Base-by-base conservation (phyloP, 2,888 invertebrate species). In the Hydriomena furcata region DNA sequence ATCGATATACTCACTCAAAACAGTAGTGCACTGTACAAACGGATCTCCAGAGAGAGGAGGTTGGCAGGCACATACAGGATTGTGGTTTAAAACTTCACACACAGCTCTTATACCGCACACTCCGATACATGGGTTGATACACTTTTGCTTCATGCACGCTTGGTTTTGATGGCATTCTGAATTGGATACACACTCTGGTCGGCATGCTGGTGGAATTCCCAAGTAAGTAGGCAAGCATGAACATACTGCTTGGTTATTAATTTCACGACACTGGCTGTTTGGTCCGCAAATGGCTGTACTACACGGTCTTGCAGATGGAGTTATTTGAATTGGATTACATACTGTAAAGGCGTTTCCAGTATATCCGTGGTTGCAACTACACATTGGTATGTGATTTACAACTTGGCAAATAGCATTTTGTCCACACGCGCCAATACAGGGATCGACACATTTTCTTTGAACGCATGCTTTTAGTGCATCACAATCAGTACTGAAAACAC, bases 401-500 rank as follows among this genome's bases (percentile, higher is more conserved):
- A 94, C 93, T 66, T 87, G 88, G 61, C 93, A 93, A 48, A 88
- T 59, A 27, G 93, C 92, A 66, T 88, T 91, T 68, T 91, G 87
- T 23, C 95, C 95, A 79, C 96, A 94, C 8, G 93, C 93, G 50
- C 93, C 93, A 27, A 91, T 86, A 64, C 96, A 96, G 4, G 96
- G 95, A 74, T 96, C 93, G 4, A 91, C 76, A 74, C 96, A 96
- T 83, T 95, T 95, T 68, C 93, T 93, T 71, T 93, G 92, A 24
- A 95, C 88, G 72, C 97, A 97, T 40, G 96, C 94, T 65, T 91
- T 93, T 62, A 92, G 86, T 51, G 91, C 79, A 0, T 93, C 83
- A 73, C 96, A 96, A 60, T 96, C 96, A 1, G 93, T 92, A 74
- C 95, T 96, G 40, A 93, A 91, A 11, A 95, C 91, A 79, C 96